Evolutionary conservation across 2,797 vertebrate genomes (phyloP).

Genomic region (Tenualosa thibaudeaui): DNA sequence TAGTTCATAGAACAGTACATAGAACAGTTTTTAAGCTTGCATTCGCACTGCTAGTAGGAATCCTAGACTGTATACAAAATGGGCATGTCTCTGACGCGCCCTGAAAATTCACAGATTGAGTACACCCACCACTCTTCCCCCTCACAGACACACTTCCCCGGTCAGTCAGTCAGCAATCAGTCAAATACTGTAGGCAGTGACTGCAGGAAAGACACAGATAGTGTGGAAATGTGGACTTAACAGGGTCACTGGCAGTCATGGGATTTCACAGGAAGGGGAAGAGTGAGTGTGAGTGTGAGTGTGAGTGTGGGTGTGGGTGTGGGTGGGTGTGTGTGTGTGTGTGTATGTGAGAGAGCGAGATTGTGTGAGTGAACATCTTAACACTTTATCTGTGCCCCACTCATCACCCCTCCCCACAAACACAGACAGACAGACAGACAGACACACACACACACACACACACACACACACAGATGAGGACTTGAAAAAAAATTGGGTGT

Average conservation of each 20-base stretch:
- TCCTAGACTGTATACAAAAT: no score
- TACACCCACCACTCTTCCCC: no score
- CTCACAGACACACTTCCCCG: neutral
- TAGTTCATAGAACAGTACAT: no score
- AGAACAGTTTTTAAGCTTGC: no score
- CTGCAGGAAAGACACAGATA: neutral
- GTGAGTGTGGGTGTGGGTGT: conserved; percentile 58
- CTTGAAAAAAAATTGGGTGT: neutral
- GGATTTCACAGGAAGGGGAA: neutral
- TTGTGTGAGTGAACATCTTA: neutral
- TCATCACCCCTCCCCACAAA: neutral
- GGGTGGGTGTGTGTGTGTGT: conserved; percentile 26
- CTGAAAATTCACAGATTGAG: no score
- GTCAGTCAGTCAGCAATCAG: neutral
- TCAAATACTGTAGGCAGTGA: neutral
- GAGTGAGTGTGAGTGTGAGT: conserved; percentile 51
- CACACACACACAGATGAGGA: neutral
- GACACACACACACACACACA: neutral
- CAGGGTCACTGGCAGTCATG: neutral
- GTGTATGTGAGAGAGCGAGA: neutral
- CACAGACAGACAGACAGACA: neutral
- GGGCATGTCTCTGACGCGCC: no score
- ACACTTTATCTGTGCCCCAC: neutral
- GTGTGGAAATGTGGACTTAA: neutral
- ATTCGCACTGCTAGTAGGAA: no score